Conservation (phyloP, 2,113 vertebrate species). For the Sceloporus tristichus region DNA sequence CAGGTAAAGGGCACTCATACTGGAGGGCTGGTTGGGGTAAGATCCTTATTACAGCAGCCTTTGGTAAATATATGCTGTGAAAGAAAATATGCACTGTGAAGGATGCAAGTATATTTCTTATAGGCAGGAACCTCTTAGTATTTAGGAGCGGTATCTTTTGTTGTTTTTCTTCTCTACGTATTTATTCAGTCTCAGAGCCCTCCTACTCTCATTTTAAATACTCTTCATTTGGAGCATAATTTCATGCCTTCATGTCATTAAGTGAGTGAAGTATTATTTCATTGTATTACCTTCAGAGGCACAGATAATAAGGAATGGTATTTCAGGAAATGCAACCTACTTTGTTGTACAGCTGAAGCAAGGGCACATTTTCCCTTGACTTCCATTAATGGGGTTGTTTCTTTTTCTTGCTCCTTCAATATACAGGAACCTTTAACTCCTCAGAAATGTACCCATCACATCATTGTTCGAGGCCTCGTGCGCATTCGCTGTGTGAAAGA, state of each 20-base stretch:
- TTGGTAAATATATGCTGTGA: neutral
- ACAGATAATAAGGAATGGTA: neutral
- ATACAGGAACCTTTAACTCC: slow-evolving; percentile 90
- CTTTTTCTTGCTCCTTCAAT: slow-evolving; percentile 37
- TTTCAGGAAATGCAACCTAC: neutral
- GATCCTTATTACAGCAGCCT: neutral
- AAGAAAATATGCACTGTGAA: neutral
- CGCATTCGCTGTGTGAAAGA: slow-evolving; percentile 95
- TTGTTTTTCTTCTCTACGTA: neutral
- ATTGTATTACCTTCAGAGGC: slow-evolving; percentile 10
- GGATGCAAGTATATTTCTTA: neutral
- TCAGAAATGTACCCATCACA: slow-evolving; percentile 88
- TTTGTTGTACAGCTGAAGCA: slow-evolving; percentile 1
- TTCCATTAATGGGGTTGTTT: neutral
- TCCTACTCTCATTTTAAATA: neutral
- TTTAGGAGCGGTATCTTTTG: neutral
- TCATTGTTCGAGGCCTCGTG: slow-evolving; percentile 93
- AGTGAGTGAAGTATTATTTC: neutral
- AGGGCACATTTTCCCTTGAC: neutral
- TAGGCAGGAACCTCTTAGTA: neutral
- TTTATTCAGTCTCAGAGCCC: neutral
- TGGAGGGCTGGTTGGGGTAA: neutral
- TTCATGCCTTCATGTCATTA: no score
- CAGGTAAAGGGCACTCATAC: neutral
- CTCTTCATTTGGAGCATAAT: neutral